These are phyloP conservation scores for Drosophila flavopinicola DNA, from an alignment of 2,888 invertebrate genomes.

Conservation along the genomic window DNA sequence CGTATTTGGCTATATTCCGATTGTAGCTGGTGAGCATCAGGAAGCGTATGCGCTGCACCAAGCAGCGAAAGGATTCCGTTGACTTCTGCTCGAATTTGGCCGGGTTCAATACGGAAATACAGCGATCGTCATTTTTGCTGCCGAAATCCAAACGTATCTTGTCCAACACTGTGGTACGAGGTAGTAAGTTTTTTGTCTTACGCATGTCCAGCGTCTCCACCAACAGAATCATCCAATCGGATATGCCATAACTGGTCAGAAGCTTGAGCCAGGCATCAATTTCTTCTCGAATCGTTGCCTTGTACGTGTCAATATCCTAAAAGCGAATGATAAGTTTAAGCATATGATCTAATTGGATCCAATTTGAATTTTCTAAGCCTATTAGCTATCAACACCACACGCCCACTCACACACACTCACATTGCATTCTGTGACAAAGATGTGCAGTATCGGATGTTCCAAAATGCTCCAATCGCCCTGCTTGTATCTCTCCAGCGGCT, in stretches of 20 bases:
- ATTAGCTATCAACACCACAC: neutral
- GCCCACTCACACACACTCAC: slow-evolving; percentile 85
- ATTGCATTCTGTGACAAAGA: slow-evolving; percentile 97
- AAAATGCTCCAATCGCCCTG: slow-evolving; percentile 91
- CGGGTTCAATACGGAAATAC: slow-evolving; percentile 95
- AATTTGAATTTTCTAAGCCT: no score
- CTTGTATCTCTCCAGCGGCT: slow-evolving; percentile 87
- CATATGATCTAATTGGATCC: no score
- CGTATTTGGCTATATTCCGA: slow-evolving; percentile 92
- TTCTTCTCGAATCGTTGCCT: slow-evolving; percentile 93
- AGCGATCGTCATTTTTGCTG: slow-evolving; percentile 93
- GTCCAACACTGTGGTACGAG: slow-evolving; percentile 96
- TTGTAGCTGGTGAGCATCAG: slow-evolving; percentile 94
- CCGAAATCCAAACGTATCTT: slow-evolving; percentile 97
- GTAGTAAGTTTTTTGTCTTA: slow-evolving; percentile 95
- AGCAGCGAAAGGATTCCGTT: slow-evolving; percentile 94
- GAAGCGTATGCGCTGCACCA: slow-evolving; percentile 91
- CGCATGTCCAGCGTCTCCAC: slow-evolving; percentile 96
- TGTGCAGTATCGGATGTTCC: slow-evolving; percentile 95
- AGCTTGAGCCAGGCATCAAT: slow-evolving; percentile 94
- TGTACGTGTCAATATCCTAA: slow-evolving; percentile 96
- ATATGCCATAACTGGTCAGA: slow-evolving; percentile 89
- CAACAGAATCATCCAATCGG: slow-evolving; percentile 96
- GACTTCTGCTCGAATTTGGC: slow-evolving; percentile 94
- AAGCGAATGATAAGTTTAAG: slow-evolving; percentile 6